Percentiles rank a stretch among this genome's conserved stretches.
phyloP scores from a whole-genome alignment of 2,113 vertebrate species.

The Mormoops blainvillei region DNA sequence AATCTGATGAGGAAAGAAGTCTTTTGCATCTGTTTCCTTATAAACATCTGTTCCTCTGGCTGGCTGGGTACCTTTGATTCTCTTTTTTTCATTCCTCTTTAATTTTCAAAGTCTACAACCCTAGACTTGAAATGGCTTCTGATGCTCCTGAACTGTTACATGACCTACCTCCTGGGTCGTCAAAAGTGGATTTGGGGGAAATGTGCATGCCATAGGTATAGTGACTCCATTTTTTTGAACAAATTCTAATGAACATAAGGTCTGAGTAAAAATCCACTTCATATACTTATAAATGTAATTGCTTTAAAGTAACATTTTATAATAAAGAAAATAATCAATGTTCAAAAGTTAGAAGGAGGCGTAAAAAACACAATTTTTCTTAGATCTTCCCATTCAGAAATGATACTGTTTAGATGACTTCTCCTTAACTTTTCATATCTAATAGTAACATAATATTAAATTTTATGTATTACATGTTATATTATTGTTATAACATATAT shows the following conservation, averaged over 20 bases:
- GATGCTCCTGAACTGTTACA: background rate
- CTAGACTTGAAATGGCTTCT: background rate
- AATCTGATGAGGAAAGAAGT: conserved; percentile 37
- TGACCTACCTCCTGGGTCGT: background rate
- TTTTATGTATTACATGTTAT: background rate
- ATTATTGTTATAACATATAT: background rate
- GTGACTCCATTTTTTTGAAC: background rate
- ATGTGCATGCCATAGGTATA: background rate
- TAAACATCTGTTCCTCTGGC: conserved; percentile 40
- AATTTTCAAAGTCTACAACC: background rate
- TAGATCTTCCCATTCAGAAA: background rate
- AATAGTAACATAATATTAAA: background rate
- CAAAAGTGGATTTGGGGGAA: background rate
- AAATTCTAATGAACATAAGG: background rate
- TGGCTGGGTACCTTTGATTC: background rate
- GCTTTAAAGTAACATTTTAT: background rate
- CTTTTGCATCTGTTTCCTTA: background rate
- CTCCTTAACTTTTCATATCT: background rate
- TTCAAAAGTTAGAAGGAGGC: background rate
- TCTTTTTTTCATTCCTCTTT: background rate
- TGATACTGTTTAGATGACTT: background rate
- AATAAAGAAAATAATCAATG: background rate
- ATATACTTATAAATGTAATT: background rate
- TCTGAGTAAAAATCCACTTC: background rate
- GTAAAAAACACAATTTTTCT: background rate